A percentile compares a stretch with the other conserved stretches of the same genome.
These are phyloP conservation scores for Stenodema calcarata DNA, from an alignment of 2,888 invertebrate genomes.

Conservation along the genomic window DNA sequence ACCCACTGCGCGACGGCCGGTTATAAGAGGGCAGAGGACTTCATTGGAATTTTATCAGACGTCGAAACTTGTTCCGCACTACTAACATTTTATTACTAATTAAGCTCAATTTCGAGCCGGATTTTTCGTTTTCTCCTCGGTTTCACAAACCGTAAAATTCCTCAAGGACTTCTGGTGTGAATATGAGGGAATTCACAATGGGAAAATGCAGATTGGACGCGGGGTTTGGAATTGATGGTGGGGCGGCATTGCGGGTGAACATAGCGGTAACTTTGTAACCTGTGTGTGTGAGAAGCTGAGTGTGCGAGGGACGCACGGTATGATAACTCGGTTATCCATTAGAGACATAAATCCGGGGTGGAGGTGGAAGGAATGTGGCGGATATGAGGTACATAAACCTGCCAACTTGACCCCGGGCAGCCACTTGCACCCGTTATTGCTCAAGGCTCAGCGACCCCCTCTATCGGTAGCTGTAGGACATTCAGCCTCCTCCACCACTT, in stretches of 20 bases:
- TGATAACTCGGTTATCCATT: constrained; percentile 45
- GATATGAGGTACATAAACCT: constrained; percentile 46
- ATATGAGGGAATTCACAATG: not conserved
- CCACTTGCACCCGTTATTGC: constrained; percentile 30
- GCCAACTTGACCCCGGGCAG: constrained; percentile 31
- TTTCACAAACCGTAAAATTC: not conserved
- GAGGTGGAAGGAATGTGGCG: constrained; percentile 38
- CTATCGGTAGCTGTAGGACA: not conserved
- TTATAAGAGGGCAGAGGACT: no score
- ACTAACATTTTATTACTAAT: no score
- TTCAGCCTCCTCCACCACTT: not conserved
- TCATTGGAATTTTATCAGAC: no score
- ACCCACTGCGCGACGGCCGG: no score
- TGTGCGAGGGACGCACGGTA: not conserved
- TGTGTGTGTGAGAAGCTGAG: not conserved
- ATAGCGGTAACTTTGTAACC: not conserved
- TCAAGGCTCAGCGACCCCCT: not conserved
- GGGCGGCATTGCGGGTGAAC: not conserved
- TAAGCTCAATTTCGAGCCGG: no score
- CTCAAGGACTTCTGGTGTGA: not conserved
- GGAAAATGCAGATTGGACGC: not conserved
- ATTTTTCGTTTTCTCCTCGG: no score
- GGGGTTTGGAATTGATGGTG: not conserved
- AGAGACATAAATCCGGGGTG: constrained; percentile 37
- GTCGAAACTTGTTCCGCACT: no score